Evolutionary conservation across 2,113 vertebrate genomes (phyloP), one percentile per base, ranked within the genome.

Genomic region (Gobius niger): DNA sequence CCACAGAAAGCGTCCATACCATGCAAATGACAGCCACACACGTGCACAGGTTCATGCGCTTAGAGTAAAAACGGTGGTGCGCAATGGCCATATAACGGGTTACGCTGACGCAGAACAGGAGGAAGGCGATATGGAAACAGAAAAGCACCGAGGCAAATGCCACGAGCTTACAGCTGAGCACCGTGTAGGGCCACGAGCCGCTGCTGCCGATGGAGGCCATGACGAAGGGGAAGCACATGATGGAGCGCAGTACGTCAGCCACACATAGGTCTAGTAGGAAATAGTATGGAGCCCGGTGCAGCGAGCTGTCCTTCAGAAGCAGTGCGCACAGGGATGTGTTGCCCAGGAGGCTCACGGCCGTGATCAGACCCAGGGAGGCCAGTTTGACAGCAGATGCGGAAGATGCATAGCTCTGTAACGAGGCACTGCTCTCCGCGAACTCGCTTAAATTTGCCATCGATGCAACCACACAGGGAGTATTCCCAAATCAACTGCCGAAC

Each of bases 21-120:
- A 95, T 95, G 86, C 95, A 96, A 77, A 98, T 94, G 82, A 98
- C 92, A 1, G 96, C 95, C 82, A 92, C 93, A 85, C 96, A 97
- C 70, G 96, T 95, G 91, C 97, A 98, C 74, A 93, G 90, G 13
- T 95, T 98, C 94, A 98, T 93, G 67, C 96, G 93, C 90, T 98
- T 98, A 86, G 94, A 95, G 8, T 98, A 98, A 83, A 99, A 98
- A 67, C 96, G 89, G 91, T 98, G 96, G 87, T 99, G 96, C 59
- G 97, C 96, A 47, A 98, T 95, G 83, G 97, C 97, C 96, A 98
- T 96, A 90, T 98, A 99, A 16, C 96, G 93, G 0, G 96, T 98
- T 81, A 99, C 94, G 79, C 96, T 96, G 91, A 97, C 94, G 82
- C 95, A 97, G 84, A 98, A 94, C 77, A 97, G 95, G 92, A 98